Conservation (phyloP, 1,140 invertebrate genomes). For the Cryptotermes secundus region DNA sequence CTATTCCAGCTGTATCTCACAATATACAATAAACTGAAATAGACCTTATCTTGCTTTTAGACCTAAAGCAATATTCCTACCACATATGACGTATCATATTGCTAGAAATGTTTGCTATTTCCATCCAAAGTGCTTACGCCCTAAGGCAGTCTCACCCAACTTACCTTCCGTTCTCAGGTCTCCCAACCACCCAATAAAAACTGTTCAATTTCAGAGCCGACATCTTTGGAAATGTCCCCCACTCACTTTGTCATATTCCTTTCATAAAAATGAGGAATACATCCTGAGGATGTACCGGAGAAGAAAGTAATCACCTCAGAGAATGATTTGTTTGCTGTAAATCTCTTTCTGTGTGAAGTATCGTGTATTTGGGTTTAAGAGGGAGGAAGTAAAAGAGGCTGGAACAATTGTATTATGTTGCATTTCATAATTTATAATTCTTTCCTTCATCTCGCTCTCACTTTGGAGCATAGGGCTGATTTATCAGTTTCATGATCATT, state of each 20-base stretch:
- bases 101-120: constrained; percentile 10
- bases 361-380: too few species aligned
- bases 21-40: neutral
- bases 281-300: neutral
- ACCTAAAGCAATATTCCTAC: constrained; percentile 7
- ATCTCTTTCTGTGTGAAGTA: neutral
- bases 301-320: neutral
- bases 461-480: too few species aligned
- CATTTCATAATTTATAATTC: too few species aligned
- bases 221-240: neutral
- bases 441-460: too few species aligned
- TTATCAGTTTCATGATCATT: too few species aligned
- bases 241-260: neutral
- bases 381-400: too few species aligned
- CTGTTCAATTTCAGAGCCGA: neutral
- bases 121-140: neutral
- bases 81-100: constrained; percentile 20
- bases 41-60: neutral
- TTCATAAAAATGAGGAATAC: neutral
- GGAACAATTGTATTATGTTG: too few species aligned
- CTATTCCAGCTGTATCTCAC: neutral
- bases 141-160: neutral
- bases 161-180: neutral
- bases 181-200: neutral
- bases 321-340: neutral